Evolutionary conservation across 2,888 invertebrate species (phyloP).

Genomic region (Selenia dentaria): DNA sequence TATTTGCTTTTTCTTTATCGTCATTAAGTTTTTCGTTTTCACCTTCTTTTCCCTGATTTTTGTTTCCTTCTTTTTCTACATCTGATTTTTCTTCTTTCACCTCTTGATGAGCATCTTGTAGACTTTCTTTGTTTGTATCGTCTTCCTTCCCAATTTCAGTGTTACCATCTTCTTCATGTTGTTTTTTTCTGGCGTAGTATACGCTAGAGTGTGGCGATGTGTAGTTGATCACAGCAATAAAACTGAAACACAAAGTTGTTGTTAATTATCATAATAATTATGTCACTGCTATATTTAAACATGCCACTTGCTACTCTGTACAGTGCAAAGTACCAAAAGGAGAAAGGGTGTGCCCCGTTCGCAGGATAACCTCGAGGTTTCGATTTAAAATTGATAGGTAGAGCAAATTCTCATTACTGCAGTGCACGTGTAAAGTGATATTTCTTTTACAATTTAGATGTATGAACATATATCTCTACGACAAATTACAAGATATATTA

Average conservation of each 20-base stretch:
- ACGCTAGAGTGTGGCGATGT: constrained; percentile 22
- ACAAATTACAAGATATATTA: no score
- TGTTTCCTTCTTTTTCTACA: neutral
- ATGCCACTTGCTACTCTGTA: no score
- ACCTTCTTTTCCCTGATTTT: neutral
- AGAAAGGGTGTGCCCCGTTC: no score
- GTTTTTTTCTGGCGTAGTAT: constrained; percentile 15
- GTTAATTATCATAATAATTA: neutral
- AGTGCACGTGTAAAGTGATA: no score
- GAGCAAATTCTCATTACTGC: no score
- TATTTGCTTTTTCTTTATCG: constrained; percentile 5
- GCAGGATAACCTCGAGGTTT: no score
- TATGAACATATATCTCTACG: no score
- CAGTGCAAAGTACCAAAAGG: no score
- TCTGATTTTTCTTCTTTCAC: neutral
- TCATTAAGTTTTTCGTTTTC: constrained; percentile 4
- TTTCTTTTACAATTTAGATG: no score
- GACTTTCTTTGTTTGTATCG: constrained; percentile 2
- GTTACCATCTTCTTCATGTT: constrained; percentile 6
- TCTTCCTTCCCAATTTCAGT: constrained; percentile 2
- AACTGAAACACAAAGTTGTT: constrained; percentile 21
- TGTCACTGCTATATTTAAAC: no score
- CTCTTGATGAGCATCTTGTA: neutral
- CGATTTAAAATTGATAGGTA: no score
- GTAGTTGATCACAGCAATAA: constrained; percentile 31